Evolutionary conservation across 92 coral and sea anemone genomes (phyloP), one percentile per base, ranked within the genome.

Genomic region (Phymanthus crucifer): DNA sequence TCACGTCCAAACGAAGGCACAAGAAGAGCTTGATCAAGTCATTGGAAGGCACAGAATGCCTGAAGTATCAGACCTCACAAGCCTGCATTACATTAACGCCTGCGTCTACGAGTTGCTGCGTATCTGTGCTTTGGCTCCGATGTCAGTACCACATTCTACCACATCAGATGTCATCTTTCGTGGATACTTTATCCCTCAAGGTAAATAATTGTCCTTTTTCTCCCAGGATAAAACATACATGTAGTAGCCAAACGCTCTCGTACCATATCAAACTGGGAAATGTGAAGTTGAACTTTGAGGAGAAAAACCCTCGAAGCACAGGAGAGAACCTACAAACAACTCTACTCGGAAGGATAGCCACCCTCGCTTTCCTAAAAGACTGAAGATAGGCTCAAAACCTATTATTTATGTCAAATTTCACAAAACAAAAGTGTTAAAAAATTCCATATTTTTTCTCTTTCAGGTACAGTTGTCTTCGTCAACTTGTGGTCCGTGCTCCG

Each of bases 401-500:
- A n/a, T n/a, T n/a, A n/a, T n/a, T n/a, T n/a, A n/a, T n/a, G n/a
- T n/a, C n/a, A n/a, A n/a, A n/a, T n/a, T n/a, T n/a, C n/a, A n/a
- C n/a, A n/a, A n/a, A n/a, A n/a, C n/a, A n/a, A n/a, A n/a, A n/a
- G n/a, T n/a, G n/a, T n/a, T n/a, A n/a, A n/a, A n/a, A n/a, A n/a
- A n/a, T n/a, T n/a, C n/a, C n/a, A n/a, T n/a, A n/a, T n/a, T n/a
- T n/a, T n/a, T n/a, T n/a, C n/a, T n/a, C n/a, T 80, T 45, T 33
- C 71, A 80, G 84, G 71, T 78, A 90, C 97, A 0, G 73, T 90
- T 6, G 89, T 92, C 14, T 81, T 92, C 40, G 75, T 78, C 16
- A 91, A 91, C 70, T 66, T 91, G 66, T 91, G 97, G 97, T 89
- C 97, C 0, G 89, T 88, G 37, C 90, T 79, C 32, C 91, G 77